Percentiles rank a stretch among this genome's conserved stretches.
Conservation (phyloP, 1,140 invertebrate species). For the Aphelinus certus region DNA sequence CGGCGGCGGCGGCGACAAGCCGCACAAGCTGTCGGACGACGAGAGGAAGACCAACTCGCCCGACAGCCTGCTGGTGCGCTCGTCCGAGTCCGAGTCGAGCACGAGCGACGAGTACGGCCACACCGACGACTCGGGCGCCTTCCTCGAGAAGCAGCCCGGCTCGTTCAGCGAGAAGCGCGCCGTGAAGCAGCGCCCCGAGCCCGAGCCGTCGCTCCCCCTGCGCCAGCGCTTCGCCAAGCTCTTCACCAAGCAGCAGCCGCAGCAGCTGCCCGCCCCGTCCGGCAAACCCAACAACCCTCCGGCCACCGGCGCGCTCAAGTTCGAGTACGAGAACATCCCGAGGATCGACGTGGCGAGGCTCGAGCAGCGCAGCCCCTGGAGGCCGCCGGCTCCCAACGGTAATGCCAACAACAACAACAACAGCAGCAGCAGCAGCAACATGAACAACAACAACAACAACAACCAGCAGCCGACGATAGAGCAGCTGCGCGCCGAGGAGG, state of each 20-base stretch:
- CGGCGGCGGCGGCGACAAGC: slow-evolving; percentile 29
- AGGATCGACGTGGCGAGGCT: slow-evolving; percentile 60
- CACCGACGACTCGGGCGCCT: slow-evolving; percentile 62
- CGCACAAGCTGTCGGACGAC: slow-evolving; percentile 54
- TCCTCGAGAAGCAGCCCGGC: slow-evolving; percentile 55
- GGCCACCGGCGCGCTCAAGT: slow-evolving; percentile 37
- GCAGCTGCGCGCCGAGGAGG: slow-evolving; percentile 60
- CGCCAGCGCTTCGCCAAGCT: slow-evolving; percentile 59
- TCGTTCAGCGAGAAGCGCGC: slow-evolving; percentile 46
- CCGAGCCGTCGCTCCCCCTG: slow-evolving; percentile 40
- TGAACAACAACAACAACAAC: background rate
- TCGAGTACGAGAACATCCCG: slow-evolving; percentile 64
- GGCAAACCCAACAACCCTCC: slow-evolving; percentile 43
- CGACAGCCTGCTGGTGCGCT: slow-evolving; percentile 61
- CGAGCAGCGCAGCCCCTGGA: slow-evolving; percentile 49
- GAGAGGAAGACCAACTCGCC: slow-evolving; percentile 63
- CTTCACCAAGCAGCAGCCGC: slow-evolving; percentile 51
- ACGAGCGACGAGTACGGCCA: slow-evolving; percentile 57
- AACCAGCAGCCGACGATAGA: slow-evolving; percentile 56
- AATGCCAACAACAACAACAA: background rate
- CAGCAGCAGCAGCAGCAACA: background rate
- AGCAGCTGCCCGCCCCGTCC: slow-evolving; percentile 37
- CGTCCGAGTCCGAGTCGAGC: slow-evolving; percentile 61
- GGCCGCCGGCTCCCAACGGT: background rate
- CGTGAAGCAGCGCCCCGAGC: slow-evolving; percentile 21